Evolutionary conservation across 2,797 vertebrate species (phyloP), one percentile per base, ranked within the genome.

Genomic region (Geotrypetes seraphini): DNA sequence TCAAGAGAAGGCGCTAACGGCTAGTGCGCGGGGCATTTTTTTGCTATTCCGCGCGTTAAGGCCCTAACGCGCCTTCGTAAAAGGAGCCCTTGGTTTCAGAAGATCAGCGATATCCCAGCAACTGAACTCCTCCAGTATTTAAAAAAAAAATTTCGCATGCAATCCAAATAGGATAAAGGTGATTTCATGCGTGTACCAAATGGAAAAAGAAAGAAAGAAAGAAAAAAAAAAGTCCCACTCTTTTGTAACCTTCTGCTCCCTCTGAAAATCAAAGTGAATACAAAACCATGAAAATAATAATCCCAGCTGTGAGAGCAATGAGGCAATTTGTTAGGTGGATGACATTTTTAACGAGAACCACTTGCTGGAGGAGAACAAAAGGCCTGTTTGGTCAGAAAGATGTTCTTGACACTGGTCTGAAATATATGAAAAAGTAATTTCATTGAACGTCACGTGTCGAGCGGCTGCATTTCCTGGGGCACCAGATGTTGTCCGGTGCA

Each of bases 311-410:
- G 71, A 67, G 73, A 68, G 63, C 70, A 81, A 65, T 57, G 41
- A 70, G 69, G 72, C 76, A 74, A 87, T 92, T 88, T 87, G 84
- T 90, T 84, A 80, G 61, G 63, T 81, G 81, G 79, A 88, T 84
- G 84, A 89, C 85, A 85, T 73, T 73, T 75, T 72, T 88, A 92
- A 93, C 86, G 75, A 83, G 78, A 91, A 92, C 81, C 89, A 88
- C 79, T 91, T 86, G 86, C 69, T 66, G 60, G 39, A 71, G 47
- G 57, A 78, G 71, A 75, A 80, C 79, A 79, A 78, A 75, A 75
- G 72, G 62, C 52, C 66, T 63, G 60, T 73, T 70, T 71, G 63
- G 69, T 68, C 66, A 67, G 63, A 72, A 61, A 36, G 73, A 81
- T 75, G 66, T 60, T 80, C 74, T 75, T 41, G 60, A 69, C 59